Percentiles rank a stretch among this genome's conserved stretches.
Conservation (phyloP, 1,140 invertebrate species). For the Solenopsis invicta region DNA sequence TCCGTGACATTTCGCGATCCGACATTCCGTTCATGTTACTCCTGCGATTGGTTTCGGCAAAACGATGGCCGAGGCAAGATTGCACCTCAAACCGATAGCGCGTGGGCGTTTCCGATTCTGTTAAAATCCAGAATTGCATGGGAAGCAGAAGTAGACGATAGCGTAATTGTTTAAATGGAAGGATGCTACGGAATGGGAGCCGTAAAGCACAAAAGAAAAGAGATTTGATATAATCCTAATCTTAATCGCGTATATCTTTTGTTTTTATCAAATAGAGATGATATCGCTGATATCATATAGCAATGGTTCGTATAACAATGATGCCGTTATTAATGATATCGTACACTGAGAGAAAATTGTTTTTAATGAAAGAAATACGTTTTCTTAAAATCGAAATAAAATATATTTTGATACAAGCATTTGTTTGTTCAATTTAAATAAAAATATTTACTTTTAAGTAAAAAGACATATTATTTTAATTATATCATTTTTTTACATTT, state of each 20-base stretch:
- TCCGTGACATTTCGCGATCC: slow-evolving; percentile 23
- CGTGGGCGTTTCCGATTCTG: slow-evolving; percentile 5
- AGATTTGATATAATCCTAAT: not conserved
- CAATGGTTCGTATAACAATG: not conserved
- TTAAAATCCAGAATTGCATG: not conserved
- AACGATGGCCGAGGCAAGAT: not conserved
- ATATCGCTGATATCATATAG: not conserved
- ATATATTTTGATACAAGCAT: too few relatives aligned
- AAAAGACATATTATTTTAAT: too few relatives aligned
- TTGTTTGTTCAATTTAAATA: too few relatives aligned
- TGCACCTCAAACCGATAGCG: slow-evolving; percentile 12
- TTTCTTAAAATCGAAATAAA: too few relatives aligned
- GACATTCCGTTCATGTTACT: slow-evolving; percentile 43
- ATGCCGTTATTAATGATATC: not conserved
- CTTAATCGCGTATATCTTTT: not conserved
- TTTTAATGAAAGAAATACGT: too few relatives aligned
- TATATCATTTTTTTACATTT: too few relatives aligned
- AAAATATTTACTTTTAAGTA: too few relatives aligned
- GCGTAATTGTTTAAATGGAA: not conserved
- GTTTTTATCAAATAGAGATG: not conserved
- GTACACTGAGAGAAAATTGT: too few relatives aligned
- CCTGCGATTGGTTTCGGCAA: slow-evolving; percentile 42
- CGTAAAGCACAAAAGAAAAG: not conserved
- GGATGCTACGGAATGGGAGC: not conserved
- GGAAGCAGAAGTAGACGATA: not conserved